Evolutionary conservation across 1,140 invertebrate genomes (phyloP).

Genomic region (Atopsyche davidsoni): DNA sequence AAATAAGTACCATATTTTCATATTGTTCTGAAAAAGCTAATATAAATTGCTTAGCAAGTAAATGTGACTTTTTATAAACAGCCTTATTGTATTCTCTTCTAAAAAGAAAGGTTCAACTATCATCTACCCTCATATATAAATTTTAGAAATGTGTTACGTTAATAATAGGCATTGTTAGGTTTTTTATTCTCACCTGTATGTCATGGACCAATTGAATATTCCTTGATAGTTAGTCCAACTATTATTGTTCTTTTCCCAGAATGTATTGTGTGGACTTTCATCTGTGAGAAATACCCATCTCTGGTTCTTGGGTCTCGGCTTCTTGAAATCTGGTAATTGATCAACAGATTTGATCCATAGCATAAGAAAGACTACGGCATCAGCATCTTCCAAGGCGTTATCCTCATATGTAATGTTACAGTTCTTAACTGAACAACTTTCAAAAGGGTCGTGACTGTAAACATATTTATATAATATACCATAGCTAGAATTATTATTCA

Average conservation of each 20-base stretch:
- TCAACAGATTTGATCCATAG: conserved; percentile 40
- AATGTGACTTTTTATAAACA: too few relatives aligned
- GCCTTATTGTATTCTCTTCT: too few relatives aligned
- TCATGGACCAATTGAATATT: conserved; percentile 56
- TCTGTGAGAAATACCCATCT: conserved; percentile 58
- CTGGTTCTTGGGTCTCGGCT: conserved; percentile 38
- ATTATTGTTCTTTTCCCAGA: conserved; percentile 34
- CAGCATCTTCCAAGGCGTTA: conserved; percentile 38
- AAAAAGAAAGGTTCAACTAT: too few relatives aligned
- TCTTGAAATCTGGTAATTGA: conserved; percentile 36
- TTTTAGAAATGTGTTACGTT: too few relatives aligned
- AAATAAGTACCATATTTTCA: too few relatives aligned
- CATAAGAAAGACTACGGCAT: conserved; percentile 54
- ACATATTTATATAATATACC: too few relatives aligned
- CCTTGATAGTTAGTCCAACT: conserved; percentile 43
- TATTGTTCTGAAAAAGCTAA: too few relatives aligned
- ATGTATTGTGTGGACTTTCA: conserved; percentile 53
- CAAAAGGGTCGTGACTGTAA: conserved; percentile 46
- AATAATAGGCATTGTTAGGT: too few relatives aligned
- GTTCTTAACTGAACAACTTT: conserved; percentile 49
- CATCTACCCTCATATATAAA: too few relatives aligned
- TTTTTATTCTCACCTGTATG: conserved; percentile 44
- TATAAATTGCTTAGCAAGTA: too few relatives aligned
- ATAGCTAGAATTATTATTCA: too few relatives aligned
- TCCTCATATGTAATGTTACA: conserved; percentile 48